Base-by-base conservation (phyloP, 2,797 vertebrate species). In the Thripadectes ignobilis region DNA sequence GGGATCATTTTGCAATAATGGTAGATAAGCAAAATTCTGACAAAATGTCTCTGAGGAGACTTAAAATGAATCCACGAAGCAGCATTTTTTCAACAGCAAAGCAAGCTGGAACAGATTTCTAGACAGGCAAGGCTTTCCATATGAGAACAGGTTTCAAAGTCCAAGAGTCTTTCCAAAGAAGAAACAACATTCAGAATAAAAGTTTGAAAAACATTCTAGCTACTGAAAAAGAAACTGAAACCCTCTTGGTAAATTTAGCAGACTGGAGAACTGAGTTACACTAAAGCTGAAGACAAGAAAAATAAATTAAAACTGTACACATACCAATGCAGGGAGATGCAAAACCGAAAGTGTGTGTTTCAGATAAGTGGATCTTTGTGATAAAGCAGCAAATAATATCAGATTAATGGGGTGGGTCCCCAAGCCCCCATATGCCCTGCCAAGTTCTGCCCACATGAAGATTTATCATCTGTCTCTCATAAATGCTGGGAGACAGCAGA, bases 151-250 rank as follows among this genome's bases (percentile, higher is more conserved):
- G 62, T 93, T 92, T 88, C 92, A 94, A 92, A 94, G 91, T 94
- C 71, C 87, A 88, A 39, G 54, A 91, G 30, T 57, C 38, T 87
- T 36, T 80, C 81, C 46, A 66, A 63, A 91, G 87, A 80, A 59
- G 63, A 78, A 84, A 88, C 49, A 84, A 36, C 43, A 49, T 32
- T 85, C 91, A 69, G 45, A 85, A 83, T 32, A 43, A 71, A 66
- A 85, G 65, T 84, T 93, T 85, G 48, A 66, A 77, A 88, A 77
- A 72, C 34, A 39, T 83, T 54, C 85, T 72, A 75, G 29, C 58
- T 68, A 10, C 55, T 65, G 52, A 87, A 93, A 96, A 93, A 61
- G 85, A 95, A 96, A 96, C 91, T 43, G 88, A 96, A 96, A 96
- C 51, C 46, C 18, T 71, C 41, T 54, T 49, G 26, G 46, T 75